Evolutionary conservation across 2,113 vertebrate species (phyloP), one percentile per base, ranked within the genome.

Genomic region (Xenopus laevis): DNA sequence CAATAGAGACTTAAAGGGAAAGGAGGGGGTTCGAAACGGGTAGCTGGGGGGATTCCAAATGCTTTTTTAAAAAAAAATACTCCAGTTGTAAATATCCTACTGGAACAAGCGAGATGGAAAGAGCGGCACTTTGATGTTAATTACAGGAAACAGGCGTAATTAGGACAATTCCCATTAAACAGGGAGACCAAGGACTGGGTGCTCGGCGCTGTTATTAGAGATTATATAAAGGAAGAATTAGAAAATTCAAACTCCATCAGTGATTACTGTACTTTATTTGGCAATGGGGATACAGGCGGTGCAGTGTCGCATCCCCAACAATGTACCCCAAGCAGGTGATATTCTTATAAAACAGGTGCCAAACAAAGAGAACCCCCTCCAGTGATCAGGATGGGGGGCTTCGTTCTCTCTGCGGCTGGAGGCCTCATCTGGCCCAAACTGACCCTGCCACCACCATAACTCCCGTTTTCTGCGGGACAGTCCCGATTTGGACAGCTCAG

Each of bases 391-490:
- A 68, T 50, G 0, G 65, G 65, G 77, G 60, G 18, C 57, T 60
- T 27, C 50, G 63, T 47, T 71, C 13, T 18, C 69, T 67, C 55
- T 72, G 4, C 23, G 60, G 71, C 67, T 64, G 65, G 74, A 65
- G 74, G 52, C 63, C 65, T 17, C 30, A 72, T 80, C n/a, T 69
- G 17, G 52, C 74, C 52, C 79, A 72, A 77, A 71, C 79, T 73
- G 45, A 79, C 78, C 33, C 59, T 79, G 78, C 73, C 74, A 81
- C 60, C 70, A 20, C 40, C 72, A 33, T 4, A 0, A 0, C 13
- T 84, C 70, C 77, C 81, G 74, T 80, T 81, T 79, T 78, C 81
- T 17, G 10, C 71, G 79, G n/a, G n/a, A n/a, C n/a, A n/a, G n/a
- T n/a, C n/a, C n/a, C n/a, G n/a, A n/a, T n/a, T n/a, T n/a, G n/a